phyloP scores from a whole-genome alignment of 2,797 vertebrate species.

The Serranus cabrilla region DNA sequence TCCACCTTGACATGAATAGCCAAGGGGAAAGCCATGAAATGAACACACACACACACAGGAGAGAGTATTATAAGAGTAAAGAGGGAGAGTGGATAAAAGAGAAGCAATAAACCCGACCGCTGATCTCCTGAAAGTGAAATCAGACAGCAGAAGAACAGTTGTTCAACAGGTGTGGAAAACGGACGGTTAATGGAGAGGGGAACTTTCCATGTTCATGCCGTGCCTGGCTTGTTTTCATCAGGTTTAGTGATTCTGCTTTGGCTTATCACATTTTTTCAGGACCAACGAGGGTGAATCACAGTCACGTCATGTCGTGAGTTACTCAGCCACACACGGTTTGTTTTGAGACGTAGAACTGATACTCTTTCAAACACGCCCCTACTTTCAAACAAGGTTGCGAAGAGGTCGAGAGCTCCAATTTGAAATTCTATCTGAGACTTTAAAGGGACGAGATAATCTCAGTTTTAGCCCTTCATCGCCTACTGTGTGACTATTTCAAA shows the following conservation, averaged over 20 bases:
- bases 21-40: conserved; percentile 52
- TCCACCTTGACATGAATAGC: conserved; percentile 63
- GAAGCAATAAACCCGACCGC: conserved; percentile 31
- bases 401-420: conserved; percentile 14
- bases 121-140: conserved; percentile 26
- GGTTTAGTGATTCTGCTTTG: not conserved
- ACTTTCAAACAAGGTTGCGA: not conserved
- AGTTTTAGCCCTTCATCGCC: conserved; percentile 13
- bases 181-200: not conserved
- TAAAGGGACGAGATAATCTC: conserved; percentile 23
- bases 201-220: not conserved
- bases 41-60: not conserved
- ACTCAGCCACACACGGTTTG: not conserved
- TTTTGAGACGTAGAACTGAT: not conserved
- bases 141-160: conserved; percentile 28
- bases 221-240: conserved; percentile 15
- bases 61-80: not conserved
- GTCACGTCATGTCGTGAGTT: not conserved
- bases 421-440: conserved; percentile 8
- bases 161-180: conserved; percentile 44
- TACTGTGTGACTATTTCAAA: conserved; percentile 16
- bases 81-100: conserved; percentile 19
- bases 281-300: not conserved
- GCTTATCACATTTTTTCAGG: not conserved
- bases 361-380: not conserved